Conservation (phyloP, 1,140 invertebrate species). For the Physella acuta region DNA sequence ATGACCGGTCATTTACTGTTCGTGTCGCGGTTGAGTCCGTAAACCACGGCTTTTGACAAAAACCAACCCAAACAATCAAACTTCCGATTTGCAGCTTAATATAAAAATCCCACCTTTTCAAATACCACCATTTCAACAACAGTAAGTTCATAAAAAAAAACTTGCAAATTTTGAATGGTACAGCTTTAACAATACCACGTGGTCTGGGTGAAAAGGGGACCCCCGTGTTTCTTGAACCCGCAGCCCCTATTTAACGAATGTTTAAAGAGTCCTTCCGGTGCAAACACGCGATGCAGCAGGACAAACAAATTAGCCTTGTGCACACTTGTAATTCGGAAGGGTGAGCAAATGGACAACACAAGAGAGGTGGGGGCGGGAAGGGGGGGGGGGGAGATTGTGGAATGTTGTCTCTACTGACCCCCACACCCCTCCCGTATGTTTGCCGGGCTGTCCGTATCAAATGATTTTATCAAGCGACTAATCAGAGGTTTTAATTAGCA, state of each 20-base stretch:
- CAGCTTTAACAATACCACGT: no score
- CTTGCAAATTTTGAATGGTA: no score
- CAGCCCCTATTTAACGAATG: background rate
- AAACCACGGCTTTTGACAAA: no score
- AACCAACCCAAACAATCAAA: no score
- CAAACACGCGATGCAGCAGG: slow-evolving; percentile 1
- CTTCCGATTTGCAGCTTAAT: no score
- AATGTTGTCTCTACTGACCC: background rate
- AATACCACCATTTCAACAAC: no score
- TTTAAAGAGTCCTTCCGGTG: background rate
- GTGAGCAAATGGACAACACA: background rate
- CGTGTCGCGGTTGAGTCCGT: no score
- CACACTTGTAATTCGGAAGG: background rate
- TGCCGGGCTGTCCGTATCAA: background rate
- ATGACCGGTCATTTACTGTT: no score
- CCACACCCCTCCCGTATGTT: background rate
- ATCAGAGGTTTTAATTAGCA: background rate
- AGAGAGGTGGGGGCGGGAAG: background rate
- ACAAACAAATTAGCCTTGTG: slow-evolving; percentile 1
- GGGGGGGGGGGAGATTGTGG: no score
- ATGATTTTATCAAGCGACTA: background rate
- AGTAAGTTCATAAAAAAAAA: no score
- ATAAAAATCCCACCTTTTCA: no score
- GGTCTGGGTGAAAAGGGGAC: no score
- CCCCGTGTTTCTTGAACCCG: background rate